These are phyloP conservation scores for Drosophila mauritiana DNA, from an alignment of 1,140 invertebrate species.

Conservation along the genomic window DNA sequence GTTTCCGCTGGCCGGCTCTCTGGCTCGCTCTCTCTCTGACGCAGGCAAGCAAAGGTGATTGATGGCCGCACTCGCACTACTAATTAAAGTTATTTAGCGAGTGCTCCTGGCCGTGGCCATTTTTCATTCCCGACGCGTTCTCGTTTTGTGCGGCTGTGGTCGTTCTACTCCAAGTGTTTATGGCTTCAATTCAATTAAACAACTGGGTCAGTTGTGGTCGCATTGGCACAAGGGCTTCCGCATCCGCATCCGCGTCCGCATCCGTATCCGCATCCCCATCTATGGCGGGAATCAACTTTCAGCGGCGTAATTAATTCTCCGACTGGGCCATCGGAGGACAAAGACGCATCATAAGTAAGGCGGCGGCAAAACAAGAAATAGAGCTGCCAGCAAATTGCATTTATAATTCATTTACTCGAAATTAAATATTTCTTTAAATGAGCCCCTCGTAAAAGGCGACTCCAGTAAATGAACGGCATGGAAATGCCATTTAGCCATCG, in stretches of 20 bases:
- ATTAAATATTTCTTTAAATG: slow-evolving; percentile 49
- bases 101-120: slow-evolving; percentile 52
- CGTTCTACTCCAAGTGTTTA: slow-evolving; percentile 66
- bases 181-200: slow-evolving; percentile 83
- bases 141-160: slow-evolving; percentile 19
- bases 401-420: slow-evolving; percentile 45
- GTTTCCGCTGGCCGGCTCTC: slow-evolving; percentile 9
- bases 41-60: slow-evolving; percentile 42
- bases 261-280: slow-evolving; percentile 4
- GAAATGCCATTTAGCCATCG: slow-evolving; percentile 1
- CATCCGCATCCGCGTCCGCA: slow-evolving; percentile 25
- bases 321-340: slow-evolving; percentile 46
- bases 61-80: slow-evolving; percentile 69
- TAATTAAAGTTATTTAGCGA: slow-evolving; percentile 80
- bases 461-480: background rate
- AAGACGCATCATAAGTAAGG: slow-evolving; percentile 39
- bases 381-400: slow-evolving; percentile 44
- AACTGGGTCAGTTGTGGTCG: slow-evolving; percentile 71
- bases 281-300: slow-evolving; percentile 40
- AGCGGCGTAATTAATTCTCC: slow-evolving; percentile 53
- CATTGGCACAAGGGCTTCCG: slow-evolving; percentile 59
- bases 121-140: slow-evolving; percentile 56
- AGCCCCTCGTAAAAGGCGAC: background rate
- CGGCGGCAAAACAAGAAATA: slow-evolving; percentile 33
- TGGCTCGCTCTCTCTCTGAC: background rate